Conservation (phyloP, 2,113 vertebrate genomes). For the Prionailurus viverrinus region DNA sequence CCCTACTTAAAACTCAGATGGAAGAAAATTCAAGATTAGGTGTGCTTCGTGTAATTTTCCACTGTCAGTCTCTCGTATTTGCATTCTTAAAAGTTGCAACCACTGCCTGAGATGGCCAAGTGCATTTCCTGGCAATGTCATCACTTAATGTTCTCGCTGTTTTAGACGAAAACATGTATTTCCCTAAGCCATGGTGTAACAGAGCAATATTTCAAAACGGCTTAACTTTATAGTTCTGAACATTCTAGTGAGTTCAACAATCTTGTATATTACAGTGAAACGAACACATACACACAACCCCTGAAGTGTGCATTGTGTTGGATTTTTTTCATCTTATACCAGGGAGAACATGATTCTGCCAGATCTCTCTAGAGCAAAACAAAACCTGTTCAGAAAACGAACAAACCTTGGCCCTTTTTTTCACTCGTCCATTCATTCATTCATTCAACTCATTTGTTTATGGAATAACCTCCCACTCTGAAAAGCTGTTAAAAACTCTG, state of each 20-base stretch:
- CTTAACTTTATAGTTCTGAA: slow-evolving; percentile 42
- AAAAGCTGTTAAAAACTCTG: background rate
- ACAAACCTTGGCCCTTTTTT: background rate
- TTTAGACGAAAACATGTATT: slow-evolving; percentile 61
- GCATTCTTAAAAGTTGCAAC: slow-evolving; percentile 66
- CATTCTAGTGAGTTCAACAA: slow-evolving; percentile 49
- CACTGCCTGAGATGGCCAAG: slow-evolving; percentile 34
- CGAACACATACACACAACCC: background rate
- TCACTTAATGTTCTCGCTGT: background rate
- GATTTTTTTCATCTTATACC: slow-evolving; percentile 60
- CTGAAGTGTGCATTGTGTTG: background rate
- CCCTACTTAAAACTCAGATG: background rate
- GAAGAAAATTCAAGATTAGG: background rate
- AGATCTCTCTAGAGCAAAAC: slow-evolving; percentile 46
- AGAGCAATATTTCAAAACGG: slow-evolving; percentile 61
- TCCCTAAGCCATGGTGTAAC: slow-evolving; percentile 50
- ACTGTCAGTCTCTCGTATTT: slow-evolving; percentile 21
- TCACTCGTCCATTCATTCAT: background rate
- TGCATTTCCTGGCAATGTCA: background rate
- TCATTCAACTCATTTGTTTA: slow-evolving; percentile 15
- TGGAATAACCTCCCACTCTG: background rate
- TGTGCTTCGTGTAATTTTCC: slow-evolving; percentile 49
- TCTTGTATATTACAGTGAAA: background rate
- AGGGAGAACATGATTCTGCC: background rate
- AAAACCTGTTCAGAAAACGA: slow-evolving; percentile 57